Base-by-base conservation (phyloP, 2,113 vertebrate species). In the Ictidomys tridecemlineatus region DNA sequence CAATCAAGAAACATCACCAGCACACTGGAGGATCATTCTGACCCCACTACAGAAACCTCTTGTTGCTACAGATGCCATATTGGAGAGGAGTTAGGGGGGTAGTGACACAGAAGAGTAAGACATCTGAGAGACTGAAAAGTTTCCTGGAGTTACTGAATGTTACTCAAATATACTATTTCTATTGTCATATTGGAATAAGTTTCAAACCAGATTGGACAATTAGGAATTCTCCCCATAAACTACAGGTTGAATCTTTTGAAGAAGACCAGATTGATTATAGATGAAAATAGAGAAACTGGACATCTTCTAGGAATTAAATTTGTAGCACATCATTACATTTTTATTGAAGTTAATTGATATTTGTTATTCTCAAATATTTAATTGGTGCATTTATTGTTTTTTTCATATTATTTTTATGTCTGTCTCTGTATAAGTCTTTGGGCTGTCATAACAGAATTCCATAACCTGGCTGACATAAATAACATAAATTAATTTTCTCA, bases 221-320 rank as follows among this genome's bases (percentile, higher is more conserved):
- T 70, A 87, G 30, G 34, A 1, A 8, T 80, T 63, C 30, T 58
- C 56, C 32, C 13, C 58, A 20, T 34, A 89, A 93, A 76, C 48
- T 45, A n/a, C 12, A 53, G 34, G 8, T 18, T 32, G 28, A 4
- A 11, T 2, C 32, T 83, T 20, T 72, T 92, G n/a, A 92, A 83
- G 26, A 65, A 70, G 18, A 73, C 10, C 16, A 72, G 12, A 76
- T 69, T 11, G 58, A 32, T 18, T 86, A 53, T 2, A 86, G 17
- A 87, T 4, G 79, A 65, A 95, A 96, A 78, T 53, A 90, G 76
- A 84, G 37, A 87, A 92, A 85, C 4, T n/a, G 37, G 18, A 67
- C 18, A 67, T 85, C 42, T 16, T 65, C 13, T 83, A 58, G 10
- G 16, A 86, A 80, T 95, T 73, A 63, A 37, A 70, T 82, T 80